Evolutionary conservation across 2,113 vertebrate species (phyloP).

Genomic region (Oryzias melastigma): DNA sequence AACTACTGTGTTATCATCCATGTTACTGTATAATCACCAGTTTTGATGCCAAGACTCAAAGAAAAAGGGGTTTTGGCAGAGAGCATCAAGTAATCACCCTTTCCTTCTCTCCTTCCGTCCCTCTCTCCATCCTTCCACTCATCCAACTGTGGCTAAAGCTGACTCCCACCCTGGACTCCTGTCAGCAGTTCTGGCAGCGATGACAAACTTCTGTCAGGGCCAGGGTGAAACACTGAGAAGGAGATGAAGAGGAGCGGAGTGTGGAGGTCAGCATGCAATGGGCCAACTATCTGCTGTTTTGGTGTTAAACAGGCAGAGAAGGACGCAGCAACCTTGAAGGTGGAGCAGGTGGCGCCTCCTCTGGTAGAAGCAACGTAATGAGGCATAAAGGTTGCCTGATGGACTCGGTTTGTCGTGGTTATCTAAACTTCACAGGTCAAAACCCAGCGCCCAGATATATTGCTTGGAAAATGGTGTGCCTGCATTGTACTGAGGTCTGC

Average conservation of each 20-base stretch:
- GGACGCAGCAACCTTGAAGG: constrained; percentile 55
- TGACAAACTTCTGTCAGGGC: constrained; percentile 41
- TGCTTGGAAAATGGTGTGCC: constrained; percentile 23
- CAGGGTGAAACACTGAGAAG: constrained; percentile 22
- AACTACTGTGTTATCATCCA: constrained; percentile 42
- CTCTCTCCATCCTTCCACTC: constrained; percentile 40
- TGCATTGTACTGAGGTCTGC: constrained; percentile 7
- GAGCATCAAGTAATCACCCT: constrained; percentile 35
- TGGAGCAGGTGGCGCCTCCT: constrained; percentile 59
- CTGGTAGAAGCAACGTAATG: constrained; percentile 48
- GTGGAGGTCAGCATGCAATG: constrained; percentile 8
- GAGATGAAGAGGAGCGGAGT: constrained; percentile 13
- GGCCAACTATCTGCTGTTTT: constrained; percentile 36
- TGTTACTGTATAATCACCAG: constrained; percentile 41
- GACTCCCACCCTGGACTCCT: constrained; percentile 57
- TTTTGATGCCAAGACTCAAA: constrained; percentile 49
- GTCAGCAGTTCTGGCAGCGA: constrained; percentile 59
- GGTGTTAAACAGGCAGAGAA: constrained; percentile 29
- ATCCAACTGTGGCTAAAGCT: constrained; percentile 67
- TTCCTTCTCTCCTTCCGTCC: constrained; percentile 24
- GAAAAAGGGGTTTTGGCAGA: constrained; percentile 58
- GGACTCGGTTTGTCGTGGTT: constrained; percentile 40
- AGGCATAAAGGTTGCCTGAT: constrained; percentile 50
- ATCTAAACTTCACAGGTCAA: constrained; percentile 44
- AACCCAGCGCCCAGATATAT: constrained; percentile 20